phyloP scores from a whole-genome alignment of 2,797 vertebrate species.

The Molossus molossus region DNA sequence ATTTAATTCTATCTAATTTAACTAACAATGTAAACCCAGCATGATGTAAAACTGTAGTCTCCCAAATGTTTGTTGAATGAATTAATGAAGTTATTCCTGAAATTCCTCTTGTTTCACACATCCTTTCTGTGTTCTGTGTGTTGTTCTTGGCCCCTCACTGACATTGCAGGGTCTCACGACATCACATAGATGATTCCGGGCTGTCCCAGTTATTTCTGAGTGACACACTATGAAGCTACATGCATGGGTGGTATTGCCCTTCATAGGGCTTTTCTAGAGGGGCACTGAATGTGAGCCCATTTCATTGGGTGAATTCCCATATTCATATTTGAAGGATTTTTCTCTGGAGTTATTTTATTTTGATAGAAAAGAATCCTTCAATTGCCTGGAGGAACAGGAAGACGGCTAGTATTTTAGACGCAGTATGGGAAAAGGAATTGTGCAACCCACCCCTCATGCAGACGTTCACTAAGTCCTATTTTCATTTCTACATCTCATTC shows the following conservation, averaged over 20 bases:
- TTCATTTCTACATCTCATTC: background rate
- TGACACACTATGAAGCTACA: background rate
- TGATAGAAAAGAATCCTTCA: background rate
- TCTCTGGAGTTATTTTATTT: conserved; percentile 22
- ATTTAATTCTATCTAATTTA: conserved; percentile 34
- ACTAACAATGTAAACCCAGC: background rate
- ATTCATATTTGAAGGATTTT: background rate
- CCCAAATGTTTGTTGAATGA: background rate
- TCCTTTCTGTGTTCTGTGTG: background rate
- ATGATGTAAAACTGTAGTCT: background rate
- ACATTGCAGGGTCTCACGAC: background rate
- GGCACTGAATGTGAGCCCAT: background rate
- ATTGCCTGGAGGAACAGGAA: background rate
- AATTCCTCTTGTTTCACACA: background rate
- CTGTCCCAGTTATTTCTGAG: background rate
- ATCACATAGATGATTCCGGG: background rate
- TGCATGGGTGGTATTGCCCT: background rate
- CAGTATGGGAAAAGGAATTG: background rate
- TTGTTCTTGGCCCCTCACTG: background rate
- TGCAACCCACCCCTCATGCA: background rate
- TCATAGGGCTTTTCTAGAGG: background rate
- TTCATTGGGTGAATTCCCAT: background rate
- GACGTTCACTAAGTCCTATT: background rate
- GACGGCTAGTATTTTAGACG: background rate
- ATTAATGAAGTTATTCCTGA: background rate